phyloP scores from a whole-genome alignment of 2,888 invertebrate genomes.

The Gari tellinella region DNA sequence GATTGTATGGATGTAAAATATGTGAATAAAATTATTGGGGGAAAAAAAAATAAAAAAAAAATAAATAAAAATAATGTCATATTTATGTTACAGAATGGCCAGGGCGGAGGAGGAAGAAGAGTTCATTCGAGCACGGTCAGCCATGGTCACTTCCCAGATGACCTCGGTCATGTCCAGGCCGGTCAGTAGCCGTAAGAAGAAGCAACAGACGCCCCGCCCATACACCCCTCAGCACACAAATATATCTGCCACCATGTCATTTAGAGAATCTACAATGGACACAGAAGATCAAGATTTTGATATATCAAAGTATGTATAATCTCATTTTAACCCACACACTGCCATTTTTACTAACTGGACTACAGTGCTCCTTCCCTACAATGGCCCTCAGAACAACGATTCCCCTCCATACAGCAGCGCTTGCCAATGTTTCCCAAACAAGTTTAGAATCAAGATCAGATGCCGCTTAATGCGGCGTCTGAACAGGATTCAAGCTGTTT shows the following conservation, averaged over 20 bases:
- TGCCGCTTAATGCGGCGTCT: too few relatives aligned
- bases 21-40: too few relatives aligned
- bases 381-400: too few relatives aligned
- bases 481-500: too few relatives aligned
- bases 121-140: slow-evolving; percentile 47
- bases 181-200: slow-evolving; percentile 63
- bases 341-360: too few relatives aligned
- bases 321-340: not conserved
- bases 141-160: slow-evolving; percentile 46
- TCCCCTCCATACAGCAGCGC: too few relatives aligned
- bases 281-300: slow-evolving; percentile 36
- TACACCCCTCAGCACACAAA: slow-evolving; percentile 81
- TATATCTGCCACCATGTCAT: slow-evolving; percentile 48
- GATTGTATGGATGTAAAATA: too few relatives aligned
- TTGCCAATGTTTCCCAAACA: too few relatives aligned
- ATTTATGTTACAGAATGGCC: slow-evolving; percentile 52
- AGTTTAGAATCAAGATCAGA: too few relatives aligned
- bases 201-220: slow-evolving; percentile 70
- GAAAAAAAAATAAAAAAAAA: too few relatives aligned
- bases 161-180: slow-evolving; percentile 54
- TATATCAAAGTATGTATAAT: slow-evolving; percentile 34
- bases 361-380: too few relatives aligned
- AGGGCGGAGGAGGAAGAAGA: slow-evolving; percentile 53
- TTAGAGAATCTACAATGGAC: slow-evolving; percentile 37
- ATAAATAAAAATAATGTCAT: too few relatives aligned